Base-by-base conservation (phyloP, 2,888 invertebrate species). In the Noctua janthina region DNA sequence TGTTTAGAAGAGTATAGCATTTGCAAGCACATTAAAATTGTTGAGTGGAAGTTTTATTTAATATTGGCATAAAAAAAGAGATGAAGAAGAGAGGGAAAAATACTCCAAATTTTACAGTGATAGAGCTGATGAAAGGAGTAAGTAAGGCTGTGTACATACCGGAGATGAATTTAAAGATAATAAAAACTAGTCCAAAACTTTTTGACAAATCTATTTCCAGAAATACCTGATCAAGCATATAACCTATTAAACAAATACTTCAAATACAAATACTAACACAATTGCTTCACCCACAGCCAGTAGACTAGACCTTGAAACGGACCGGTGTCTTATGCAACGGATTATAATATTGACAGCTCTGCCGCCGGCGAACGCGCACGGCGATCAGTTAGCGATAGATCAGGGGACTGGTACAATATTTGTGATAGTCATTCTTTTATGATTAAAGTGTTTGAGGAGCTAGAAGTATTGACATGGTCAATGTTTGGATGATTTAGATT, bases 291-390 rank as follows among this genome's bases (percentile, higher is more conserved):
- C 85, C 78, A 78, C 74, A 79, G 75, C 17, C 86, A 81, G 64
- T 82, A 81, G 79, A 75, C 87, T 64, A 81, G 89, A 88, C 88
- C 88, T 88, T 88, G 86, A 84, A 85, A 67, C n/a, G 49, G 70
- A 87, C 89, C 79, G 82, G 88, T 77, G 78, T 75, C 80, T 89
- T 88, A 89, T 82, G 90, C 90, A 89, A 88, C 79, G 78, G 83
- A 86, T 86, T 85, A 83, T 82, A 82, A 86, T 86, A 87, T 81
- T 84, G 87, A 86, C 85, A 86, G 85, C 74, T 51, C 51, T 64
- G 85, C 85, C 86, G 11, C 69, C 73, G 87, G 77, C 85, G 82
- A 76, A 23, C 29, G 68, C 69, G 51, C 81, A 66, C 75, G 69
- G 56, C 64, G 75, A 13, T n/a, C 66, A 49, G 75, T 66, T 20